phyloP scores from a whole-genome alignment of 2,113 vertebrate species.

The Pedionomus torquatus region DNA sequence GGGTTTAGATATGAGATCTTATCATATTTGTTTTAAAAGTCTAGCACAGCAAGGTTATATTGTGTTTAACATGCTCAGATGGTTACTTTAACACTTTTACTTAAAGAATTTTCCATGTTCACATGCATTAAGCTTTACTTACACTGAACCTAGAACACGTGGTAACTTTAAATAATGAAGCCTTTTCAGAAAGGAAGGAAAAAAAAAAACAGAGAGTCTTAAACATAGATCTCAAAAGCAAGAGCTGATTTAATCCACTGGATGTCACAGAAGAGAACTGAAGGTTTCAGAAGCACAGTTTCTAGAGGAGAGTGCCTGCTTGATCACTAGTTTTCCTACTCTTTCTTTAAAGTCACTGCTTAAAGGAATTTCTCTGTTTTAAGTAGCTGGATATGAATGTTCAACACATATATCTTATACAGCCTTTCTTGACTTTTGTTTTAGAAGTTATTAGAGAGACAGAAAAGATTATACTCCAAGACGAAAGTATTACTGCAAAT shows the following conservation, averaged over 20 bases:
- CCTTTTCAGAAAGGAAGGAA: not conserved
- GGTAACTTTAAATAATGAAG: not conserved
- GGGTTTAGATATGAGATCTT: not conserved
- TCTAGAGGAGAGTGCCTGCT: not conserved
- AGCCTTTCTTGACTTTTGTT: not conserved
- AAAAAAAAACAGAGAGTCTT: not conserved
- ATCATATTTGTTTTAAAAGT: not conserved
- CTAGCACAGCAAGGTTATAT: not conserved
- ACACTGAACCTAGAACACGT: not conserved
- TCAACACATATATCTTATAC: not conserved
- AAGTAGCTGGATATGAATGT: not conserved
- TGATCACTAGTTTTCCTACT: not conserved
- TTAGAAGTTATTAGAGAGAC: not conserved
- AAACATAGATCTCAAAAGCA: not conserved
- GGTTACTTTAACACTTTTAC: not conserved
- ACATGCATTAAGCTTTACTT: not conserved
- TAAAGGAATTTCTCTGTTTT: not conserved
- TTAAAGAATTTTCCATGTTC: not conserved
- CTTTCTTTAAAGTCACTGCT: not conserved
- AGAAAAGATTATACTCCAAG: not conserved
- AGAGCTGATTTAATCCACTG: not conserved
- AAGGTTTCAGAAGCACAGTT: not conserved
- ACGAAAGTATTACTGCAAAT: not conserved
- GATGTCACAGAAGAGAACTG: not conserved
- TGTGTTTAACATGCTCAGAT: not conserved